Evolutionary conservation across 2,797 vertebrate species (phyloP).

Genomic region (Pseudochaenichthys georgianus): DNA sequence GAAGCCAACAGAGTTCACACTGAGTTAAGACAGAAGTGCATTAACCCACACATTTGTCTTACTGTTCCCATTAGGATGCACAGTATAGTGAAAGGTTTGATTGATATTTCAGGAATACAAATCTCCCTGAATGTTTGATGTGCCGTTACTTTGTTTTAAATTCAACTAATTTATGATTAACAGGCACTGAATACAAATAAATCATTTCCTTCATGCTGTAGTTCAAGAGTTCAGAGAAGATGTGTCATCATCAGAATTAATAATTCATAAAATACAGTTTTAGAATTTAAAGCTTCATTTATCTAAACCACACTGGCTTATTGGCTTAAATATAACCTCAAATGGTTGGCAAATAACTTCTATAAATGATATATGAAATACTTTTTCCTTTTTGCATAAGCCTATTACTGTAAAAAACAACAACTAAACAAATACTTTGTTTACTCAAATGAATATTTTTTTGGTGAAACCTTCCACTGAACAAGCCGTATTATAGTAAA

Average conservation of each 20-base stretch:
- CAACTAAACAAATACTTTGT: not conserved
- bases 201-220: not conserved
- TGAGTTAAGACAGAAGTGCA: not conserved
- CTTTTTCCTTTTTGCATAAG: conserved; percentile 18
- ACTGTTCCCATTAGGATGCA: not conserved
- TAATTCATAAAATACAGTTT: conserved; percentile 28
- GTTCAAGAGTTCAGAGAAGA: conserved; percentile 36
- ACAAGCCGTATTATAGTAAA: not conserved
- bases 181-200: not conserved
- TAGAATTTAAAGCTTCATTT: conserved; percentile 19
- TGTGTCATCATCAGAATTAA: conserved; percentile 31
- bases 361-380: conserved; percentile 18
- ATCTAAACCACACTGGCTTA: conserved; percentile 28
- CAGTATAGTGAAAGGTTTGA: not conserved
- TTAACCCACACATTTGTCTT: not conserved
- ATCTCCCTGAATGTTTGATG: not conserved
- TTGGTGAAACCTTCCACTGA: not conserved
- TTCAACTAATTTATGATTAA: not conserved
- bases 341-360: conserved; percentile 28
- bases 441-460: not conserved
- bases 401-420: conserved; percentile 10
- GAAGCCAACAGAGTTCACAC: not conserved
- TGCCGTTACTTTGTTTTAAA: conserved; percentile 2
- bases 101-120: not conserved
- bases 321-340: conserved; percentile 16